These are phyloP conservation scores for Bellardia pandia DNA, from an alignment of 2,888 invertebrate species.

Conservation along the genomic window DNA sequence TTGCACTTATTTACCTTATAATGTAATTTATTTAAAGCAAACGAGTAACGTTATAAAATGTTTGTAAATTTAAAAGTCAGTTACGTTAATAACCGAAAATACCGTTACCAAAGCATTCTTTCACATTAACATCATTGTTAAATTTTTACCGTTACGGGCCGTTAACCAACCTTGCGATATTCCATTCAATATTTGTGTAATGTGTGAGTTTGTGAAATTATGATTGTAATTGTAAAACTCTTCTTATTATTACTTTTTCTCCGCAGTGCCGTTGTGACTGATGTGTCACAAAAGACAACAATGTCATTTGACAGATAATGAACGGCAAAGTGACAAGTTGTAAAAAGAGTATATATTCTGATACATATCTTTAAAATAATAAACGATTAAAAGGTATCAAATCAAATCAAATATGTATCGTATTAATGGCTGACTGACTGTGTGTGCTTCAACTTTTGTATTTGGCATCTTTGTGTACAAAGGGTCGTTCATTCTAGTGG, in stretches of 20 bases:
- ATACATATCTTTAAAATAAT: constrained; percentile 54
- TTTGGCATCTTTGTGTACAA: background rate
- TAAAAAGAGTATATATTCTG: constrained; percentile 31
- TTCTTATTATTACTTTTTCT: background rate
- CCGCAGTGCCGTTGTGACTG: background rate
- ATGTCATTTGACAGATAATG: constrained; percentile 53
- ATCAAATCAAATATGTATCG: constrained; percentile 4
- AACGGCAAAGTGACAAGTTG: constrained; percentile 58
- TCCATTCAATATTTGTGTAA: no score
- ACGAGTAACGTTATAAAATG: no score
- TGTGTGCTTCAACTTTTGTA: constrained; percentile 8
- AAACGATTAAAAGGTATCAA: constrained; percentile 55
- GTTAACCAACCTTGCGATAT: no score
- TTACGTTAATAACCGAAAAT: no score
- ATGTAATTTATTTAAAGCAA: no score
- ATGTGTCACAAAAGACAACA: constrained; percentile 34
- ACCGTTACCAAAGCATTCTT: no score
- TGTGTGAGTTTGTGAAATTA: background rate
- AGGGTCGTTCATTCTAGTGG: constrained; percentile 38
- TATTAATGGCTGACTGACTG: constrained; percentile 1
- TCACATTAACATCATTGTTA: no score
- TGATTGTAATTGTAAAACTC: background rate
- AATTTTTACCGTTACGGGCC: no score
- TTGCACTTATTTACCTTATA: no score
- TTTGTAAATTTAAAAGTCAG: no score